Percentiles rank a stretch among this genome's conserved stretches.
phyloP scores from a whole-genome alignment of 1,140 invertebrate species.

The Pantala flavescens region DNA sequence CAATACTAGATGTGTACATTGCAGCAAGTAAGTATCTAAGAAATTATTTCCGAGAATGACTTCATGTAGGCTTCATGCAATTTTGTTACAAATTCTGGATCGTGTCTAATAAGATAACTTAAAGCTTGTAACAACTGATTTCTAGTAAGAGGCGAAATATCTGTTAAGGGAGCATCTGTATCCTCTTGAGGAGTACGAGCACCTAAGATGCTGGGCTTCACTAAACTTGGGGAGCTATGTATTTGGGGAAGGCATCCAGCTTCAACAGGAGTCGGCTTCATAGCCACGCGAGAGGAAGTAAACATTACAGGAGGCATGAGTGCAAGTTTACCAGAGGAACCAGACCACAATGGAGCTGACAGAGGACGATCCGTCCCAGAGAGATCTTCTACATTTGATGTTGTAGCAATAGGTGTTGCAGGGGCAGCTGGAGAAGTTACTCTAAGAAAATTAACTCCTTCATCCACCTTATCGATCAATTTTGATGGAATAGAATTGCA shows the following conservation, averaged over 20 bases:
- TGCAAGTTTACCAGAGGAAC: constrained; percentile 51
- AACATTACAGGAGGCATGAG: constrained; percentile 78
- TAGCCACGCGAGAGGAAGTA: not conserved
- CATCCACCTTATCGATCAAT: constrained; percentile 31
- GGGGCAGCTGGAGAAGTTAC: constrained; percentile 38
- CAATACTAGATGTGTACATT: too few relatives aligned
- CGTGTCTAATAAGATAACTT: constrained; percentile 74
- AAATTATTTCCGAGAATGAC: constrained; percentile 57
- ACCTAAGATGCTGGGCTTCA: not conserved
- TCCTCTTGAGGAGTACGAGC: not conserved
- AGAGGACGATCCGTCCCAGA: constrained; percentile 30
- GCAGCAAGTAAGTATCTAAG: not conserved
- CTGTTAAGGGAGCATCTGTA: not conserved
- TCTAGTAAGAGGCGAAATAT: constrained; percentile 54
- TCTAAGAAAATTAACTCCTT: constrained; percentile 41
- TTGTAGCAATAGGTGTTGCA: constrained; percentile 22
- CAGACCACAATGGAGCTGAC: constrained; percentile 37
- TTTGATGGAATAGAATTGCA: not conserved
- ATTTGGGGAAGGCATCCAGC: not conserved
- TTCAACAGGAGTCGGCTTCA: not conserved
- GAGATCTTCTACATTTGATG: not conserved
- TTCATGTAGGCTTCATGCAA: constrained; percentile 83
- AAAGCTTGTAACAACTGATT: constrained; percentile 81
- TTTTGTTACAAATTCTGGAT: constrained; percentile 73
- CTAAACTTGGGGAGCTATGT: not conserved